These are phyloP conservation scores for Sebastes kiyomatsui DNA, from an alignment of 2,797 vertebrate genomes.

Conservation along the genomic window DNA sequence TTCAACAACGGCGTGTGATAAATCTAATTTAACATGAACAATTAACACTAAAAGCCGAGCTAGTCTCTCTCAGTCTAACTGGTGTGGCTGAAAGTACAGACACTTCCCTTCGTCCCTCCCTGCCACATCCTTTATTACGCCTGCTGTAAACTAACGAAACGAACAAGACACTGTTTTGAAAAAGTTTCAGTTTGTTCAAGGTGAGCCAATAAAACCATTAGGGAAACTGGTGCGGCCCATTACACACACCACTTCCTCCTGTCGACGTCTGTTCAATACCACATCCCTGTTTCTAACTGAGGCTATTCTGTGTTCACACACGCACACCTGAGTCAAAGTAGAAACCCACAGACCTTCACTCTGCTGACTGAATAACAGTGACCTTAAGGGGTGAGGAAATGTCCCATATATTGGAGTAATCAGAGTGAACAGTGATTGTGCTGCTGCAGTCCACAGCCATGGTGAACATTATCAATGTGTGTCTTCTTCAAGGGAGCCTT, in stretches of 20 bases:
- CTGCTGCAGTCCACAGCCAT: neutral
- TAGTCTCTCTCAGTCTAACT: neutral
- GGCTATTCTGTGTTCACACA: neutral
- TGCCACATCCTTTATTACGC: neutral
- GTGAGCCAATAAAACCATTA: neutral
- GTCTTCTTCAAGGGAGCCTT: neutral
- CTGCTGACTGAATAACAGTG: neutral
- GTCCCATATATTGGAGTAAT: neutral
- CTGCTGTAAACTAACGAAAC: neutral
- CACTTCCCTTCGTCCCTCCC: neutral
- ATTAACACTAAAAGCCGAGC: neutral
- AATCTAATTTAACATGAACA: neutral
- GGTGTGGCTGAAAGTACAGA: neutral
- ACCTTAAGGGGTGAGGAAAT: neutral
- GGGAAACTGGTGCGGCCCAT: neutral
- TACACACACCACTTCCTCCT: slow-evolving; percentile 9
- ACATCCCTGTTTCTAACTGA: slow-evolving; percentile 7
- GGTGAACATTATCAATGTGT: neutral
- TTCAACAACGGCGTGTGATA: too few relatives aligned
- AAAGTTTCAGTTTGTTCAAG: neutral
- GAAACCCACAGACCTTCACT: neutral
- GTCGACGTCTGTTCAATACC: neutral
- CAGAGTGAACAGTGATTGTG: neutral
- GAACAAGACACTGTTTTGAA: neutral
- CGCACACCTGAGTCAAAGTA: neutral